Evolutionary conservation across 2,888 invertebrate species (phyloP).

Genomic region (Trichopoda pennipes): DNA sequence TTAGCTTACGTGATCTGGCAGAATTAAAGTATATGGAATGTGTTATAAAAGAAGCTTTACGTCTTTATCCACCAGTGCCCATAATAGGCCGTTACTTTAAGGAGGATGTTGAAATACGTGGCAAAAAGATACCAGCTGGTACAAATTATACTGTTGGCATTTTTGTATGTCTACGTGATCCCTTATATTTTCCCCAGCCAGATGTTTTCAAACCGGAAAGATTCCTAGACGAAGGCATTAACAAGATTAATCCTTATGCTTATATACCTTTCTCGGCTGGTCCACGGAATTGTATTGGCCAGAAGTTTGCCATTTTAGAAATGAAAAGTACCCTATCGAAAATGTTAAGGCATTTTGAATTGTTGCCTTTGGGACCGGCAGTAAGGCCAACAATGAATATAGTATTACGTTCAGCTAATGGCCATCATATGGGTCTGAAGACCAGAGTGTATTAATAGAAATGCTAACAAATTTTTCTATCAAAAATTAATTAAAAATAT

Average conservation of each 20-base stretch:
- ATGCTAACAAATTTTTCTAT: neutral
- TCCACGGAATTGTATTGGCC: slow-evolving; percentile 79
- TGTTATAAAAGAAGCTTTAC: slow-evolving; percentile 85
- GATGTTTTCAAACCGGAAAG: slow-evolving; percentile 78
- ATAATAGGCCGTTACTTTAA: slow-evolving; percentile 83
- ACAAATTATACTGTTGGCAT: slow-evolving; percentile 74
- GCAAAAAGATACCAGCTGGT: slow-evolving; percentile 75
- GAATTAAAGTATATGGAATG: slow-evolving; percentile 82
- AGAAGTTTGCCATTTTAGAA: slow-evolving; percentile 79
- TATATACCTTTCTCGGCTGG: slow-evolving; percentile 79
- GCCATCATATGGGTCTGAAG: slow-evolving; percentile 75
- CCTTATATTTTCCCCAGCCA: slow-evolving; percentile 76
- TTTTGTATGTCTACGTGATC: slow-evolving; percentile 75
- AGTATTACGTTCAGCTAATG: slow-evolving; percentile 75
- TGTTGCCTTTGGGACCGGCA: slow-evolving; percentile 75
- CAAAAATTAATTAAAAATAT: neutral
- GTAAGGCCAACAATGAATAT: slow-evolving; percentile 74
- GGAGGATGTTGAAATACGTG: slow-evolving; percentile 83
- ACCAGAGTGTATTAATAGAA: slow-evolving; percentile 68
- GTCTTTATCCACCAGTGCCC: slow-evolving; percentile 85
- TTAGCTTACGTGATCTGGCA: slow-evolving; percentile 73
- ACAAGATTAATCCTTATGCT: slow-evolving; percentile 79
- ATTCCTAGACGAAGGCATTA: slow-evolving; percentile 81
- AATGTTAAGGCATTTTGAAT: slow-evolving; percentile 75
- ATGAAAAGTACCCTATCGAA: slow-evolving; percentile 78